phyloP scores from a whole-genome alignment of 2,888 invertebrate genomes.

The Polymixis flavicincta region DNA sequence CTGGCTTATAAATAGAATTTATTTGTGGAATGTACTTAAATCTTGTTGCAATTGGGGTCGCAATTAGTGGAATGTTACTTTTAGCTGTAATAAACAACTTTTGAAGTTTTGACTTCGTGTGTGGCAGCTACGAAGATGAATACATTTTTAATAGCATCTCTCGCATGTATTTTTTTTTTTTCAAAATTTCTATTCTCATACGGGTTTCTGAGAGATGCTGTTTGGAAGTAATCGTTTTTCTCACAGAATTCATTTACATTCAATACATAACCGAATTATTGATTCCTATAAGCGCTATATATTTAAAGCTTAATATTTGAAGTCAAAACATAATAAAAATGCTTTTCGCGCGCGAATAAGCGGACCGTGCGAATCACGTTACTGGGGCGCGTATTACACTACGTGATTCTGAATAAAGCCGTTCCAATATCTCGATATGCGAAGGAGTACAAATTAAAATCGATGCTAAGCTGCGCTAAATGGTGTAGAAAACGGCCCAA shows the following conservation, averaged over 20 bases:
- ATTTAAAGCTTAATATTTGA: conserved; percentile 29
- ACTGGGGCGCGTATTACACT: conserved; percentile 68
- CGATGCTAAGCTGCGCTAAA: conserved; percentile 75
- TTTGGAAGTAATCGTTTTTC: neutral
- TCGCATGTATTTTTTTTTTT: conserved; percentile 4
- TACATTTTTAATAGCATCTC: conserved; percentile 22
- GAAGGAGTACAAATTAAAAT: conserved; percentile 75
- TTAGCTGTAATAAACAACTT: conserved; percentile 34
- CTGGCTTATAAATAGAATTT: conserved; percentile 62
- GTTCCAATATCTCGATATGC: conserved; percentile 64
- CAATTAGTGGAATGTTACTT: conserved; percentile 41
- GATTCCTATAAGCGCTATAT: conserved; percentile 17
- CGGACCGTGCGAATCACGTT: conserved; percentile 66
- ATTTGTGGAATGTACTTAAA: conserved; percentile 53
- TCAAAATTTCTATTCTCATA: neutral
- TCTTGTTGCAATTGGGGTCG: conserved; percentile 52
- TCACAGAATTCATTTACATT: neutral
- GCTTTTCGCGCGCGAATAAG: conserved; percentile 56
- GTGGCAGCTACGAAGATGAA: conserved; percentile 28
- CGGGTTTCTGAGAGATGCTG: too few species aligned
- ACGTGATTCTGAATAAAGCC: conserved; percentile 67
- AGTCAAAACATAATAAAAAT: conserved; percentile 57
- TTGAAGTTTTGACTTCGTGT: conserved; percentile 25
- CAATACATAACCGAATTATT: conserved; percentile 16
- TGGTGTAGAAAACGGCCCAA: conserved; percentile 78